Evolutionary conservation across 2,113 vertebrate genomes (phyloP).

Genomic region (Cavia aperea): DNA sequence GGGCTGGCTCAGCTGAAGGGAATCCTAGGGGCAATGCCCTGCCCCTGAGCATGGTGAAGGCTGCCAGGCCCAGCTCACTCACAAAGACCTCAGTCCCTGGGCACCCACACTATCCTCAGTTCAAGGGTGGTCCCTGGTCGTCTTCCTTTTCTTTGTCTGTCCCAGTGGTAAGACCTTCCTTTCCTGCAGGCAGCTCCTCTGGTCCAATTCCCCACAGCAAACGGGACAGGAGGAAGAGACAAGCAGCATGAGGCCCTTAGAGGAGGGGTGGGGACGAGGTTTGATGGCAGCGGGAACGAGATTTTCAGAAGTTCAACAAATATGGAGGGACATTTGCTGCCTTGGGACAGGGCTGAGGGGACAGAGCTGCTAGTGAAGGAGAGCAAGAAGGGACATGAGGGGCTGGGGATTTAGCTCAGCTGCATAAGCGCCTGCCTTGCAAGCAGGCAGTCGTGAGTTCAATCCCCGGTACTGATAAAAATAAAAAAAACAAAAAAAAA

Average conservation of each 20-base stretch:
- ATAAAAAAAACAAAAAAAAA: no score
- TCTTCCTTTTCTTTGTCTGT: constrained; percentile 3
- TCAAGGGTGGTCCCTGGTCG: neutral
- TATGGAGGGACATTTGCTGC: neutral
- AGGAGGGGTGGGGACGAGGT: neutral
- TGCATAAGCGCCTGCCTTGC: no score
- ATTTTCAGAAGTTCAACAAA: neutral
- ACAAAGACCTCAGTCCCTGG: neutral
- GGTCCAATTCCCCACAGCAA: neutral
- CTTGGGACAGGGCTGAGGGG: neutral
- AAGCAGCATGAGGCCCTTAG: neutral
- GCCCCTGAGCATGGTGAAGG: neutral
- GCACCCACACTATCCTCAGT: neutral
- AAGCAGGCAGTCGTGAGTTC: no score
- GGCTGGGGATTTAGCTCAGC: no score
- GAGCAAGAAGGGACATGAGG: neutral
- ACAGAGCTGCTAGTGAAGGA: neutral
- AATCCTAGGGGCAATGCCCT: neutral
- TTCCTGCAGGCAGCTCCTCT: neutral
- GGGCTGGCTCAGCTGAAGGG: neutral
- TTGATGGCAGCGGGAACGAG: neutral
- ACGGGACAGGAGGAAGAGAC: neutral
- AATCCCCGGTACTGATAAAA: no score
- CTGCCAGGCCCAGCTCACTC: neutral
- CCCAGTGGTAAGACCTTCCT: neutral